Evolutionary conservation across 2,888 invertebrate species (phyloP).

Genomic region (Melipona bicolor): DNA sequence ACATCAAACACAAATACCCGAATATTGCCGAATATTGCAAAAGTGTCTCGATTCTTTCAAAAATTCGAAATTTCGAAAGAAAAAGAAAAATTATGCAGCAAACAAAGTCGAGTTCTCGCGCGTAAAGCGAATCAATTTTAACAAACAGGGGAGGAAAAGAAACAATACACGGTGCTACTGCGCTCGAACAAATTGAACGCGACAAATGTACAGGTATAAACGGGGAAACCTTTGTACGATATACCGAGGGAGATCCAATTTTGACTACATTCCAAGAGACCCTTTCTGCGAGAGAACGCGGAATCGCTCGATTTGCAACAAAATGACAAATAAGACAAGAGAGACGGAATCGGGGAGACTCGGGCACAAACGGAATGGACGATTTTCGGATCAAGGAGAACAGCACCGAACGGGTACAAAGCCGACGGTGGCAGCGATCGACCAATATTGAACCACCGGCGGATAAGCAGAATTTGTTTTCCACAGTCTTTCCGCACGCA

Average conservation of each 20-base stretch:
- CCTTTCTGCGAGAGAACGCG: neutral
- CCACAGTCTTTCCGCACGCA: slow-evolving; percentile 51
- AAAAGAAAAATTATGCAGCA: too few relatives aligned
- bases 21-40: neutral
- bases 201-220: neutral
- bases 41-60: too few relatives aligned
- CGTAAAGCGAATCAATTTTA: neutral
- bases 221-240: neutral
- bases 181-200: slow-evolving; percentile 3
- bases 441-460: slow-evolving; percentile 61
- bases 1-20: neutral
- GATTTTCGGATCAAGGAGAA: slow-evolving; percentile 66
- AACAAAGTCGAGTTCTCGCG: neutral
- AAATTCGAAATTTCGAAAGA: too few relatives aligned
- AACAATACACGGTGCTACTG: neutral
- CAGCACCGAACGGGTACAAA: slow-evolving; percentile 44
- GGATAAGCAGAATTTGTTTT: slow-evolving; percentile 65
- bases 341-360: slow-evolving; percentile 35
- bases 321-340: slow-evolving; percentile 33
- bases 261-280: neutral
- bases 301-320: slow-evolving; percentile 32
- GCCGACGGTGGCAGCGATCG: slow-evolving; percentile 26
- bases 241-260: slow-evolving; percentile 11
- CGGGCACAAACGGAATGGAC: slow-evolving; percentile 74
- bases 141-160: neutral